Conservation (phyloP, 2,113 vertebrate genomes). For the Dinomys branickii region DNA sequence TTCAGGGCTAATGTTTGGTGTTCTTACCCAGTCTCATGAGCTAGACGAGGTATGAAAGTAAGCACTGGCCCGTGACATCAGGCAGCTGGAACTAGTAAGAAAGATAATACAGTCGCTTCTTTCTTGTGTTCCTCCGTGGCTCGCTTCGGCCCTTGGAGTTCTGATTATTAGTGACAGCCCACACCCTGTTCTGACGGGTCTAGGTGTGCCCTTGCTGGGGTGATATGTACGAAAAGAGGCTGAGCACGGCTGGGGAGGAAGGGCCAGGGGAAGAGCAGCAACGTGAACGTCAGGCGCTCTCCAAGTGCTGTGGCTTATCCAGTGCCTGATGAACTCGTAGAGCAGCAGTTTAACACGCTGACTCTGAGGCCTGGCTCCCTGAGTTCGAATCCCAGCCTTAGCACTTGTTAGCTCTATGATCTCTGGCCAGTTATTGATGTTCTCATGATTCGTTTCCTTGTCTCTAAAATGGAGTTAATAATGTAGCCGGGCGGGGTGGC, state of each 20-base stretch:
- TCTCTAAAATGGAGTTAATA: background rate
- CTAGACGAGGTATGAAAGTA: background rate
- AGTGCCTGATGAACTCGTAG: background rate
- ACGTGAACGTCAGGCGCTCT: background rate
- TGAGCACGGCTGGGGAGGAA: background rate
- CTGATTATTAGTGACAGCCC: background rate
- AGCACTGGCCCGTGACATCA: slow-evolving; percentile 30
- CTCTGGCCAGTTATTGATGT: background rate
- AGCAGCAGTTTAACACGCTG: background rate
- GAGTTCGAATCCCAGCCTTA: background rate
- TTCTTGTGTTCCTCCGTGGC: background rate
- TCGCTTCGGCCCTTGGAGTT: background rate
- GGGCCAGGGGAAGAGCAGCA: background rate
- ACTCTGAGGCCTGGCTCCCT: background rate
- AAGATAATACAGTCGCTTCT: background rate
- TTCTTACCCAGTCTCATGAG: background rate
- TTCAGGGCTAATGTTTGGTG: background rate
- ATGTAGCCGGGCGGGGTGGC: too few relatives aligned
- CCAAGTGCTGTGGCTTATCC: background rate
- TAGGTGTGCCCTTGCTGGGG: background rate
- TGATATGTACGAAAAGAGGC: background rate
- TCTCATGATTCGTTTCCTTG: background rate
- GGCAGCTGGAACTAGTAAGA: slow-evolving; percentile 38
- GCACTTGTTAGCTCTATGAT: background rate
- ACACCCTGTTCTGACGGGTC: background rate